phyloP scores from a whole-genome alignment of 2,888 invertebrate genomes.

The Drosophila histrio region DNA sequence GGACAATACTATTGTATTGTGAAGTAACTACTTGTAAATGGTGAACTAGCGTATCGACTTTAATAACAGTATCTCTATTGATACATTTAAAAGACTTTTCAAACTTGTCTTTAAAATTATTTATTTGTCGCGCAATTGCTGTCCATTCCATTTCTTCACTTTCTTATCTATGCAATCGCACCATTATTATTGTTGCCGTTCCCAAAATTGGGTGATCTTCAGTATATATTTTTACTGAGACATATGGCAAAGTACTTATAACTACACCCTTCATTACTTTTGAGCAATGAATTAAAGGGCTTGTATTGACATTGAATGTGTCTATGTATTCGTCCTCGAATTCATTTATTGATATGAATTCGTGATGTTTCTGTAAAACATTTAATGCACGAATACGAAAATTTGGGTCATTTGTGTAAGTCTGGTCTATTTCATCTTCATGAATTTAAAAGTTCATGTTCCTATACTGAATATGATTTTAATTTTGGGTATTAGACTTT shows the following conservation, averaged over 20 bases:
- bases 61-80: too few relatives aligned
- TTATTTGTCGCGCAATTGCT: background rate
- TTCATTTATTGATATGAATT: background rate
- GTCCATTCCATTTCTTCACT: background rate
- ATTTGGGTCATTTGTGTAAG: background rate
- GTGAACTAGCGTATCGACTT: too few relatives aligned
- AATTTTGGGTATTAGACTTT: too few relatives aligned
- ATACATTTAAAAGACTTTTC: too few relatives aligned
- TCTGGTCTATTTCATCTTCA: background rate
- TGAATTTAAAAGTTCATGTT: too few relatives aligned
- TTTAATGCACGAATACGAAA: background rate
- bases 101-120: background rate
- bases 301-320: too few relatives aligned
- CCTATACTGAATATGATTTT: too few relatives aligned
- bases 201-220: background rate
- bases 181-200: background rate
- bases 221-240: slow-evolving; percentile 2
- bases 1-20: too few relatives aligned
- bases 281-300: slow-evolving; percentile 1
- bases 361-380: background rate
- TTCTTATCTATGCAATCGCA: background rate
- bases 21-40: too few relatives aligned
- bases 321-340: too few relatives aligned
- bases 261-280: slow-evolving; percentile 2
- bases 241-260: slow-evolving; percentile 4